phyloP scores from a whole-genome alignment of 2,888 invertebrate species.

The Xestia rhomboidea region DNA sequence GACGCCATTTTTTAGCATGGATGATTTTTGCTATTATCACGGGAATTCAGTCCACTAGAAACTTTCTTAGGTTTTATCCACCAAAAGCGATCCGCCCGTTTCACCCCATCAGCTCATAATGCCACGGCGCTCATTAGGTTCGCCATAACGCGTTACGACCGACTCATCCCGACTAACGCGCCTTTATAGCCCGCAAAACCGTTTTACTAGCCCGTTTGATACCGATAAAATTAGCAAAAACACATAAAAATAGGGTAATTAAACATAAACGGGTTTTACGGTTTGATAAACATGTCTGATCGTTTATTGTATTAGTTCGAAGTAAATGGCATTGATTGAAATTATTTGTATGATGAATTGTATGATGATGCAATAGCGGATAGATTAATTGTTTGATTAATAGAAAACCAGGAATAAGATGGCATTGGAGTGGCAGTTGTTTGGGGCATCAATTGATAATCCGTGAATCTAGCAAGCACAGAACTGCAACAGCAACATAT shows the following conservation, averaged over 20 bases:
- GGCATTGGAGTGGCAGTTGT: neutral
- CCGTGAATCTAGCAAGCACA: neutral
- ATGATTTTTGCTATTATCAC: neutral
- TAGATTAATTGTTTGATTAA: neutral
- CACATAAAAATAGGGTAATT: slow-evolving; percentile 66
- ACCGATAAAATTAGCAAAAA: slow-evolving; percentile 66
- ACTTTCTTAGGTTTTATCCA: neutral
- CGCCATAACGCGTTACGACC: slow-evolving; percentile 59
- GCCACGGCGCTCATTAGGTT: slow-evolving; percentile 50
- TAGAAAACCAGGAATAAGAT: neutral
- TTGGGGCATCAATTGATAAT: neutral
- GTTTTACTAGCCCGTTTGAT: slow-evolving; percentile 55
- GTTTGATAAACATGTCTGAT: slow-evolving; percentile 60
- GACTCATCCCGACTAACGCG: slow-evolving; percentile 49
- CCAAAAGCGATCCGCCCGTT: slow-evolving; percentile 18
- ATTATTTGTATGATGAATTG: slow-evolving; percentile 22
- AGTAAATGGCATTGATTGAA: slow-evolving; percentile 41
- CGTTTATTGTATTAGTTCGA: slow-evolving; percentile 43
- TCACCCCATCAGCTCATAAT: slow-evolving; percentile 39
- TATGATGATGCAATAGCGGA: neutral
- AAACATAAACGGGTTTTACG: slow-evolving; percentile 61
- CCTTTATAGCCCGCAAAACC: slow-evolving; percentile 63
- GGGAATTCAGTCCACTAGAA: neutral
- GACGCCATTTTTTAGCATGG: too few relatives aligned
- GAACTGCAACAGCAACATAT: neutral